These are phyloP conservation scores for Orchestia grillus DNA, from an alignment of 1,140 invertebrate species.

Conservation along the genomic window DNA sequence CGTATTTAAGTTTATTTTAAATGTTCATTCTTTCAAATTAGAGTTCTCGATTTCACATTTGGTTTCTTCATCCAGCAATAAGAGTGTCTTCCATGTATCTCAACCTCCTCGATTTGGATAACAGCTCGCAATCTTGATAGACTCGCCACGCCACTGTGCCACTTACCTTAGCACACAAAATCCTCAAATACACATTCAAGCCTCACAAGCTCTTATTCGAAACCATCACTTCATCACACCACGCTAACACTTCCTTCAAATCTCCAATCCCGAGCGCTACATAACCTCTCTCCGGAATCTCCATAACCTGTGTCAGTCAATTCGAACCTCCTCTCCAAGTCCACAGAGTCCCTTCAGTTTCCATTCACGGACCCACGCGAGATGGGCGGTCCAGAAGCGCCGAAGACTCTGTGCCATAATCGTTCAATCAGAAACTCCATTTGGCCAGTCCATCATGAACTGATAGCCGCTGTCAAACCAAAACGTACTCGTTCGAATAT, in stretches of 20 bases:
- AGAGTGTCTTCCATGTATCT: neutral
- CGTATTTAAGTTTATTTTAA: neutral
- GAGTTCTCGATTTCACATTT: neutral
- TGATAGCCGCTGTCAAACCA: slow-evolving; percentile 32
- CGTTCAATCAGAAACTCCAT: slow-evolving; percentile 52
- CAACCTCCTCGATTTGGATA: neutral
- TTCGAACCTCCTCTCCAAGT: neutral
- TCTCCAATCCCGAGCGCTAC: neutral
- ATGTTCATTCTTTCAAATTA: neutral
- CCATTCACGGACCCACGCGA: neutral
- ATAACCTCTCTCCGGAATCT: neutral
- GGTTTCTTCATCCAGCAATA: neutral
- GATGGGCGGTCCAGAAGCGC: neutral
- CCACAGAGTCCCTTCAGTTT: neutral
- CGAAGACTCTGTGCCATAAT: slow-evolving; percentile 5
- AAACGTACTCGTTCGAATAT: slow-evolving; percentile 23
- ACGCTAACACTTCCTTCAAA: neutral
- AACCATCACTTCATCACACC: neutral
- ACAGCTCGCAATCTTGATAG: neutral
- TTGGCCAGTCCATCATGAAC: slow-evolving; percentile 30
- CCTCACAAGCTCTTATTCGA: neutral
- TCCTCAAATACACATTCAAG: neutral
- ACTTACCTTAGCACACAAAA: neutral
- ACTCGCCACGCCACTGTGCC: too few relatives aligned
- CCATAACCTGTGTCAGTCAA: neutral